These are phyloP conservation scores for Hypanus sabinus DNA, from an alignment of 2,113 vertebrate species.

Conservation along the genomic window DNA sequence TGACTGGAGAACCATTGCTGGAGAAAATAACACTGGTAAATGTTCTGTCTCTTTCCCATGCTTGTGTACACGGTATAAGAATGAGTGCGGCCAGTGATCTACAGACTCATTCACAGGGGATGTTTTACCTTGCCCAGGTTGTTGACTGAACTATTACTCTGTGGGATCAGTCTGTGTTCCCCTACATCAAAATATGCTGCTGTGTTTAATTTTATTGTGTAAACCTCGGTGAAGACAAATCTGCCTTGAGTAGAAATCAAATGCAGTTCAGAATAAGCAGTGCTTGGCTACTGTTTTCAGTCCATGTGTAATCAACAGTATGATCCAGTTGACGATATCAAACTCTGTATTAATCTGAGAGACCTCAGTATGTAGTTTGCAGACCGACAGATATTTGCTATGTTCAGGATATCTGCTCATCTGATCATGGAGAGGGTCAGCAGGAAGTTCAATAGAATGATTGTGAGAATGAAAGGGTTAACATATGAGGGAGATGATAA, in stretches of 20 bases:
- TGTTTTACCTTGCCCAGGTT: not conserved
- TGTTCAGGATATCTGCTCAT: too few relatives aligned
- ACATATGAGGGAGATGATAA: too few relatives aligned
- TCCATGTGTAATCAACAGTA: not conserved
- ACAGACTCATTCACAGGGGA: not conserved
- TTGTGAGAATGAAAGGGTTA: too few relatives aligned
- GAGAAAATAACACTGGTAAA: not conserved
- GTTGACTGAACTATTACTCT: not conserved
- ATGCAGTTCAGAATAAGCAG: not conserved
- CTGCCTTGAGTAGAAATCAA: not conserved
- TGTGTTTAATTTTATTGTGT: not conserved
- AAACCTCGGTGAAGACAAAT: not conserved
- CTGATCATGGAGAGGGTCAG: too few relatives aligned
- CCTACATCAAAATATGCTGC: not conserved
- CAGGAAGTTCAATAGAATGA: too few relatives aligned
- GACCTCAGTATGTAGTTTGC: too few relatives aligned
- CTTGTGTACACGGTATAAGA: too few relatives aligned
- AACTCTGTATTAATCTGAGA: too few relatives aligned
- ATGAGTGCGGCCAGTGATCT: not conserved
- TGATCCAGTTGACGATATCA: too few relatives aligned
- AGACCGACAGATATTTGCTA: too few relatives aligned
- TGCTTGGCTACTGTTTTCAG: not conserved
- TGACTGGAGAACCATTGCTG: not conserved
- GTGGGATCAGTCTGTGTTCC: too few relatives aligned
- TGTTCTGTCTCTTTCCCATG: not conserved